These are phyloP conservation scores for Rattus norvegicus DNA, from an alignment of 2,113 vertebrate species.

Conservation along the genomic window DNA sequence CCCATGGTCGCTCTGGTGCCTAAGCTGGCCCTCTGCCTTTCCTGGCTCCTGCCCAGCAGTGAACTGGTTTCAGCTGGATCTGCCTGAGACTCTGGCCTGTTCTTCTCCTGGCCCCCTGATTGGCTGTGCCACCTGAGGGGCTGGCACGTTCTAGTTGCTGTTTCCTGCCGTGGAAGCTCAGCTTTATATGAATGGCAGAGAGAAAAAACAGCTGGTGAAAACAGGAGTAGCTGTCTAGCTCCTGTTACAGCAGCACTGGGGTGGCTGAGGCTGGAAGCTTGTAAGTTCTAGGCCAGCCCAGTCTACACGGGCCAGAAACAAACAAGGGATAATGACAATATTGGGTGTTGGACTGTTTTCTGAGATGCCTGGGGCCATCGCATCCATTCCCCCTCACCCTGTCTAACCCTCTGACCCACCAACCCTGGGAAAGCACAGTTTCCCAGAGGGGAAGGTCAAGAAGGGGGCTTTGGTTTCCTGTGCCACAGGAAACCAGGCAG, in stretches of 20 bases:
- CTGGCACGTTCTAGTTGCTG: not conserved
- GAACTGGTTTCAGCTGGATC: too few relatives aligned
- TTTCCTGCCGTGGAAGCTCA: not conserved
- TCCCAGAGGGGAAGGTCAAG: not conserved
- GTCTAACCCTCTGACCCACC: not conserved
- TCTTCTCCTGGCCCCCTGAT: not conserved
- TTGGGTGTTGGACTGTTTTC: not conserved
- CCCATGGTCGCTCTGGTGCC: not conserved
- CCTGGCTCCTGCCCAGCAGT: not conserved
- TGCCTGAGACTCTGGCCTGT: not conserved
- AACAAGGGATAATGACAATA: not conserved
- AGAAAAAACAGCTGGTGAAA: not conserved
- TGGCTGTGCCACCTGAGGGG: not conserved
- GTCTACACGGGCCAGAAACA: not conserved
- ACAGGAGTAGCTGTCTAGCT: not conserved
- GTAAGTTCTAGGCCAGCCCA: not conserved
- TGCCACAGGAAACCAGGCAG: not conserved
- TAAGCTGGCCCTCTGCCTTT: not conserved
- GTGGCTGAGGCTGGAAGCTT: not conserved
- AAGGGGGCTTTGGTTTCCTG: accelerated
- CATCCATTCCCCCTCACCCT: not conserved
- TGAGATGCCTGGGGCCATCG: not conserved
- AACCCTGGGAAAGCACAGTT: not conserved
- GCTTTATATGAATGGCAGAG: not conserved
- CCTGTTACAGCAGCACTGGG: not conserved